Evolutionary conservation across 1,140 invertebrate species (phyloP).

Genomic region (Mylabris phalerata): DNA sequence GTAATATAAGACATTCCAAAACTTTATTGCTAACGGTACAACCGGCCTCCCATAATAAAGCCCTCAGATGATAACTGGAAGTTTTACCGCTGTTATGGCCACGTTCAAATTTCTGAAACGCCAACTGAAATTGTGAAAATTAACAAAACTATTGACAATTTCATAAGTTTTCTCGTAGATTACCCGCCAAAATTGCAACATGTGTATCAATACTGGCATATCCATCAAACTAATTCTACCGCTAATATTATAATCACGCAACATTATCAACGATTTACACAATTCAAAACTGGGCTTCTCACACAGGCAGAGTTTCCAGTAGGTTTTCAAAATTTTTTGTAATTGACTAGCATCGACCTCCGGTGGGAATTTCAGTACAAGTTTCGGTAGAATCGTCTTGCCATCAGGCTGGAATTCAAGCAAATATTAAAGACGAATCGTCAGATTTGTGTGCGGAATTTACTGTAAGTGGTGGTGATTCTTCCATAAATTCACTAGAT

Average conservation of each 20-base stretch:
- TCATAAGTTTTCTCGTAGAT: slow-evolving; percentile 12
- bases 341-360: slow-evolving; percentile 57
- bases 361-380: slow-evolving; percentile 52
- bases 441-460: background rate
- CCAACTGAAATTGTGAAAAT: slow-evolving; percentile 42
- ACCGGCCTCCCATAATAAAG: slow-evolving; percentile 61
- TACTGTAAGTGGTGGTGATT: slow-evolving; percentile 30
- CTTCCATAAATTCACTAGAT: slow-evolving; percentile 53
- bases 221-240: slow-evolving; percentile 53
- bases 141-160: background rate
- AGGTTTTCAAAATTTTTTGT: slow-evolving; percentile 53
- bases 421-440: background rate
- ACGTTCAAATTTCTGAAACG: slow-evolving; percentile 55
- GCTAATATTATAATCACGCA: slow-evolving; percentile 59
- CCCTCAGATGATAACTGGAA: slow-evolving; percentile 57
- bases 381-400: slow-evolving; percentile 45
- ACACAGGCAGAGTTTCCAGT: slow-evolving; percentile 49
- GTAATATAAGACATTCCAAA: slow-evolving; percentile 61
- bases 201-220: slow-evolving; percentile 54
- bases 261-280: slow-evolving; percentile 61
- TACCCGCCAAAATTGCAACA: slow-evolving; percentile 62
- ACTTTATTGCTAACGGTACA: slow-evolving; percentile 68
- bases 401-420: slow-evolving; percentile 43
- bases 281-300: slow-evolving; percentile 53
- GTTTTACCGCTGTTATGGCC: slow-evolving; percentile 50